These are phyloP conservation scores for Brachypodius melanocephalos DNA, from an alignment of 2,113 vertebrate genomes.

Conservation along the genomic window DNA sequence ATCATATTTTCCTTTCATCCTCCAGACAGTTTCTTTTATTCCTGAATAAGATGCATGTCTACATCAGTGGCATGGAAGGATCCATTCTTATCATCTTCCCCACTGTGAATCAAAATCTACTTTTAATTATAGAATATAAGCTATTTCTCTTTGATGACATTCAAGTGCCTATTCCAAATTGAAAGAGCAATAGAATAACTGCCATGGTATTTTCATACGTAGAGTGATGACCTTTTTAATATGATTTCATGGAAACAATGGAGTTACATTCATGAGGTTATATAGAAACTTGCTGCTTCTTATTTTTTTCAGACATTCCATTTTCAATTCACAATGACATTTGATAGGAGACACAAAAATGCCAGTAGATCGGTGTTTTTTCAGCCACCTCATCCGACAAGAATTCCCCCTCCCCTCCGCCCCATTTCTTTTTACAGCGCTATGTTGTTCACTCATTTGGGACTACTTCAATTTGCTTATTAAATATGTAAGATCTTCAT, in stretches of 20 bases:
- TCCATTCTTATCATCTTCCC: neutral
- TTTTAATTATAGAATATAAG: constrained; percentile 56
- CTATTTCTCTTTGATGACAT: constrained; percentile 38
- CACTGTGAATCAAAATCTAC: constrained; percentile 12
- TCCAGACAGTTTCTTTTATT: constrained; percentile 26
- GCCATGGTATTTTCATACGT: constrained; percentile 22
- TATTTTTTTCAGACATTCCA: constrained; percentile 34
- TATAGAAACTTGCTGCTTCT: constrained; percentile 12
- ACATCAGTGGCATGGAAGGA: neutral
- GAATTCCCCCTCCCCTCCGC: neutral
- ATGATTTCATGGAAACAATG: constrained; percentile 48
- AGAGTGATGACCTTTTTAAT: constrained; percentile 63
- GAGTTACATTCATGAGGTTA: constrained; percentile 46
- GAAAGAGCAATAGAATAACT: constrained; percentile 45
- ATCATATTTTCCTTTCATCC: neutral
- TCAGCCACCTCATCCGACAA: neutral
- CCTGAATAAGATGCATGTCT: neutral
- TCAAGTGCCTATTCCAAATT: constrained; percentile 48
- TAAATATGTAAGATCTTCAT: constrained; percentile 75
- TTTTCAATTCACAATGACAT: constrained; percentile 58
- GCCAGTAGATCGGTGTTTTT: neutral
- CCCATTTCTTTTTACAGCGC: neutral
- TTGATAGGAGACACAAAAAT: constrained; percentile 67
- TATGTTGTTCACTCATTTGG: constrained; percentile 55
- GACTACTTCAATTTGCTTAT: constrained; percentile 65